phyloP scores from a whole-genome alignment of 2,888 invertebrate genomes.

The Dasypogon diadema region DNA sequence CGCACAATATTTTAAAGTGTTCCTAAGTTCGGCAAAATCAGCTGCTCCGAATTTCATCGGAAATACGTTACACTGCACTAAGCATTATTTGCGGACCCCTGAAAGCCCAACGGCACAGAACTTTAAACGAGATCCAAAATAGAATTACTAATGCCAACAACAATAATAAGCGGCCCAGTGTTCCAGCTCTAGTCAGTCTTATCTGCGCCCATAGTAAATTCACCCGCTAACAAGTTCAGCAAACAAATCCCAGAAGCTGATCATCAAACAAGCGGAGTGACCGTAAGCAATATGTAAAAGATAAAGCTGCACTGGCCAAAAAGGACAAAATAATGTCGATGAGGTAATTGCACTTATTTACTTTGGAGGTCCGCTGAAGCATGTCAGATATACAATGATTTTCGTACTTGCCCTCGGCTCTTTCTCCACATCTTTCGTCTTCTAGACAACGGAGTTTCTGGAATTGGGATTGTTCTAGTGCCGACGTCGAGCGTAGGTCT shows the following conservation, averaged over 20 bases:
- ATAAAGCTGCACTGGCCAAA: slow-evolving; percentile 5
- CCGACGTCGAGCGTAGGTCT: slow-evolving; percentile 9
- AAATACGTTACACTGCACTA: background rate
- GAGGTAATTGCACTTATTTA: slow-evolving; percentile 39
- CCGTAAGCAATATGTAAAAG: background rate
- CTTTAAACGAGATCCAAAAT: background rate
- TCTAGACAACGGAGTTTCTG: background rate
- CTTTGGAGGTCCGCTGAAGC: slow-evolving; percentile 45
- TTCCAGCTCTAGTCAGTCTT: background rate
- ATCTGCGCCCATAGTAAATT: slow-evolving; percentile 10
- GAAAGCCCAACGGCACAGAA: background rate
- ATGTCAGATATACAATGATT: slow-evolving; percentile 45
- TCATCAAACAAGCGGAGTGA: slow-evolving; percentile 7
- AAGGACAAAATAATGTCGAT: slow-evolving; percentile 22
- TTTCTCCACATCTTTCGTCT: slow-evolving; percentile 1
- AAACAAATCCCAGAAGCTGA: slow-evolving; percentile 45
- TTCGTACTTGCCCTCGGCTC: slow-evolving; percentile 36
- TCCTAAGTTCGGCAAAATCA: background rate
- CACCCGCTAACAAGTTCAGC: slow-evolving; percentile 29
- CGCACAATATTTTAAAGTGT: slow-evolving; percentile 3
- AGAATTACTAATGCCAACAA: background rate
- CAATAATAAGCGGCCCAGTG: background rate
- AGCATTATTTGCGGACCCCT: background rate
- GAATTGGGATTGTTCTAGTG: background rate
- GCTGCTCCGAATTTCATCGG: background rate